phyloP scores from a whole-genome alignment of 1,140 invertebrate species.

The Thaumetopoea pityocampa region DNA sequence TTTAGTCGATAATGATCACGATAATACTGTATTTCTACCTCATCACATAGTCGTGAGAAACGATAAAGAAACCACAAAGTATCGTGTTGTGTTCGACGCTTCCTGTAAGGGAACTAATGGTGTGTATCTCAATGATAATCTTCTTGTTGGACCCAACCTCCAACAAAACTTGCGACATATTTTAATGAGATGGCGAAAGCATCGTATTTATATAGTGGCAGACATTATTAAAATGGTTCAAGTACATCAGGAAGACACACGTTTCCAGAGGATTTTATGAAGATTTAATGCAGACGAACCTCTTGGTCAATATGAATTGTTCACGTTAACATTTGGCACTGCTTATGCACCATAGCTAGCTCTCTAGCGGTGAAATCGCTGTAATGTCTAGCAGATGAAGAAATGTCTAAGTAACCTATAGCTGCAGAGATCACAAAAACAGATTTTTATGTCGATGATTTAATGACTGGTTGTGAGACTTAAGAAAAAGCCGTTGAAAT shows the following conservation, averaged over 20 bases:
- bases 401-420: constrained; percentile 16
- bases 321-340: constrained; percentile 38
- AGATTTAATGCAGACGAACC: constrained; percentile 8
- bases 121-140: constrained; percentile 15
- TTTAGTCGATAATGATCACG: constrained; percentile 11
- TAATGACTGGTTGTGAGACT: constrained; percentile 27
- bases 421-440: constrained; percentile 15
- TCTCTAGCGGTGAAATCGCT: constrained; percentile 27
- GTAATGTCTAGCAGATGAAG: constrained; percentile 31
- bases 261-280: constrained; percentile 43
- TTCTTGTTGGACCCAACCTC: constrained; percentile 13
- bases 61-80: constrained; percentile 27
- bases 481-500: constrained; percentile 18
- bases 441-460: constrained; percentile 48
- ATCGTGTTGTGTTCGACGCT: constrained; percentile 28
- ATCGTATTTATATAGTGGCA: constrained; percentile 35
- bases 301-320: constrained; percentile 27
- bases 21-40: constrained; percentile 24
- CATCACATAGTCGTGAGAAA: constrained; percentile 28
- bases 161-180: constrained; percentile 41
- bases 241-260: constrained; percentile 26
- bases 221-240: constrained; percentile 55
- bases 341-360: constrained; percentile 26
- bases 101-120: constrained; percentile 21
- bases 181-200: constrained; percentile 43